Conservation (phyloP, 1,140 invertebrate genomes). For the Lordiphosa mommai region DNA sequence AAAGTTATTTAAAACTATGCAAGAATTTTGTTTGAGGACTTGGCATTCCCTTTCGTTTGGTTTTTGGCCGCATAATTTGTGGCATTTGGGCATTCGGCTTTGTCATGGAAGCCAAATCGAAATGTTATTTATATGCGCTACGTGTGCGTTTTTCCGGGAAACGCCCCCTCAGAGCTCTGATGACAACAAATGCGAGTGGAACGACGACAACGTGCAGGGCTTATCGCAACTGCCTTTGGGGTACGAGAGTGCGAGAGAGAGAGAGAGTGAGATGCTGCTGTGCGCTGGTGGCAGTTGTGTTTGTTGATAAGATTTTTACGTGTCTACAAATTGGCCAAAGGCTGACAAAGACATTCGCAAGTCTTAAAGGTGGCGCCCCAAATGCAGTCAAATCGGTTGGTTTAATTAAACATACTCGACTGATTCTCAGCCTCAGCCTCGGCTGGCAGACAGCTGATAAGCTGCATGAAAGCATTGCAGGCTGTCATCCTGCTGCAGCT, state of each 20-base stretch:
- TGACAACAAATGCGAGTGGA: slow-evolving; percentile 72
- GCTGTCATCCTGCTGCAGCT: too few species aligned
- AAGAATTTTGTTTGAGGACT: too few species aligned
- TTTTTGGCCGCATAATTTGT: too few species aligned
- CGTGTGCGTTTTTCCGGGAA: slow-evolving; percentile 33
- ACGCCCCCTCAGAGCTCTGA: slow-evolving; percentile 10
- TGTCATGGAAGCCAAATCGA: slow-evolving; percentile 72
- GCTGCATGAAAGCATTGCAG: too few species aligned
- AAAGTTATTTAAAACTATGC: too few species aligned
- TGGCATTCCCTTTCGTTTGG: too few species aligned
- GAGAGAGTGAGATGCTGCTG: too few species aligned
- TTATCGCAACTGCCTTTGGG: slow-evolving; percentile 56
- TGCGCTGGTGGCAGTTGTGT: slow-evolving; percentile 27
- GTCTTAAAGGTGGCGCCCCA: too few species aligned
- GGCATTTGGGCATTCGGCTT: slow-evolving; percentile 41
- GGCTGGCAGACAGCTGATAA: background rate
- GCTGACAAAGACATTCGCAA: slow-evolving; percentile 3
- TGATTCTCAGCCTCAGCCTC: too few species aligned
- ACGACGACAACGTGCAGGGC: slow-evolving; percentile 66
- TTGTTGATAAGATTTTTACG: slow-evolving; percentile 70
- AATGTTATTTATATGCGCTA: slow-evolving; percentile 74
- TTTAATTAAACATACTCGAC: too few species aligned
- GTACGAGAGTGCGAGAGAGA: too few species aligned
- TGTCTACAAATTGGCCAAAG: slow-evolving; percentile 63
- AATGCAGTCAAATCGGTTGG: too few species aligned